Evolutionary conservation across 2,797 vertebrate genomes (phyloP).

Genomic region (Acanthiza pusilla): DNA sequence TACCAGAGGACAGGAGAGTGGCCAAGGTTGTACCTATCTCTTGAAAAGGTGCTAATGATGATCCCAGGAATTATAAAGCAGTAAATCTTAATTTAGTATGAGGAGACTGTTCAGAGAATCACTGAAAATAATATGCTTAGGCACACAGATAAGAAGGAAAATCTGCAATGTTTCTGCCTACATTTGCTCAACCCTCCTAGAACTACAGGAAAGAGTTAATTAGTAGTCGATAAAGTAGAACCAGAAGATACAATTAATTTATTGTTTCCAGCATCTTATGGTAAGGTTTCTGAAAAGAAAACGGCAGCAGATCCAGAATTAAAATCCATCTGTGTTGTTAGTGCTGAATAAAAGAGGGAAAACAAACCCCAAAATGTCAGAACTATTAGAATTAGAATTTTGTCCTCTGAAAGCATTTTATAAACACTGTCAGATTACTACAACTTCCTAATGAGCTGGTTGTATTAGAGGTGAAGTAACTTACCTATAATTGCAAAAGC

Average conservation of each 20-base stretch:
- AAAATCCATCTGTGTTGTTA: neutral
- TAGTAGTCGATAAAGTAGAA: neutral
- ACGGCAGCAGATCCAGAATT: neutral
- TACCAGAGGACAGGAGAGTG: conserved; percentile 28
- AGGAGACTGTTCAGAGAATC: conserved; percentile 12
- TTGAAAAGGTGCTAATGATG: conserved; percentile 54
- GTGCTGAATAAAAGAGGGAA: neutral
- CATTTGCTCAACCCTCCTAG: neutral
- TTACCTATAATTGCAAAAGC: neutral
- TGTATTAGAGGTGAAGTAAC: neutral
- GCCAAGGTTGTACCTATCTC: conserved; percentile 42
- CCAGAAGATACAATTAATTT: neutral
- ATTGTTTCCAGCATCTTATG: neutral
- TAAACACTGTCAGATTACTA: neutral
- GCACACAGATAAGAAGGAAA: neutral
- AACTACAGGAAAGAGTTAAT: conserved; percentile 36
- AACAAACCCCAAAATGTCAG: neutral
- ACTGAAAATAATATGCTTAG: neutral
- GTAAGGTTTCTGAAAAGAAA: neutral
- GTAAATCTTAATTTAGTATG: neutral
- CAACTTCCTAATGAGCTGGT: neutral
- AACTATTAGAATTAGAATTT: neutral
- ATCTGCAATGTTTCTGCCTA: neutral
- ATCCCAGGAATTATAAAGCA: conserved; percentile 48
- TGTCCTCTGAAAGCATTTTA: neutral